Percentiles rank a stretch among this genome's conserved stretches.
phyloP scores from a whole-genome alignment of 2,888 invertebrate species.

The Oxystoma pomonae region DNA sequence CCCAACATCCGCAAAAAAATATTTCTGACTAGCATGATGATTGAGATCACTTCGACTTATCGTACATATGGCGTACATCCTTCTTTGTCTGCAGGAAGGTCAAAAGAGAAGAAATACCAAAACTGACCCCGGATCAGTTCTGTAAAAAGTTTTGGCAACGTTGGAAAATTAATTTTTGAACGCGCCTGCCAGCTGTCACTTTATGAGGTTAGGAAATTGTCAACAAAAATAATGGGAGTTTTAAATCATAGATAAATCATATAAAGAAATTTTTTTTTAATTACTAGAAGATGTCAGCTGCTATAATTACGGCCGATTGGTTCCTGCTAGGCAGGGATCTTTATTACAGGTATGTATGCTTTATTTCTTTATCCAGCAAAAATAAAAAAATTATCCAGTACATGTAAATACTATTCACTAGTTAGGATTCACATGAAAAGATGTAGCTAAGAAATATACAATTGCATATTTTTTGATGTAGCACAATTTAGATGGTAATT shows the following conservation, averaged over 20 bases:
- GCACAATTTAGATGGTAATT: too few relatives aligned
- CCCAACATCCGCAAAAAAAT: too few relatives aligned
- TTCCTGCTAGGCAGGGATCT: slow-evolving; percentile 57
- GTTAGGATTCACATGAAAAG: too few relatives aligned
- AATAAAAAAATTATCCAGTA: too few relatives aligned
- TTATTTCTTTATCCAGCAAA: background rate
- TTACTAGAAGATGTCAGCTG: slow-evolving; percentile 44
- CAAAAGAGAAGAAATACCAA: background rate
- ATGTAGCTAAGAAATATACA: too few relatives aligned
- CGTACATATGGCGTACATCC: too few relatives aligned
- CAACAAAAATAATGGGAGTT: background rate
- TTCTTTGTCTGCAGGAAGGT: background rate
- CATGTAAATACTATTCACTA: too few relatives aligned
- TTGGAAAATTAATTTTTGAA: background rate
- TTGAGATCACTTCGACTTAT: background rate
- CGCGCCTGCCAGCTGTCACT: background rate
- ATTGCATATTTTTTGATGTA: too few relatives aligned
- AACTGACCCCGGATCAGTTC: background rate
- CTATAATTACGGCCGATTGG: slow-evolving; percentile 63
- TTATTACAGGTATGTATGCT: slow-evolving; percentile 53
- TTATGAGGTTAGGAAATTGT: background rate
- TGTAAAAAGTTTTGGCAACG: background rate
- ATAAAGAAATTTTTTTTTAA: too few relatives aligned
- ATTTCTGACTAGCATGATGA: too few relatives aligned
- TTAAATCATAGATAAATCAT: background rate